These are phyloP conservation scores for Setophaga petechia DNA, from an alignment of 2,113 vertebrate species.

Conservation along the genomic window DNA sequence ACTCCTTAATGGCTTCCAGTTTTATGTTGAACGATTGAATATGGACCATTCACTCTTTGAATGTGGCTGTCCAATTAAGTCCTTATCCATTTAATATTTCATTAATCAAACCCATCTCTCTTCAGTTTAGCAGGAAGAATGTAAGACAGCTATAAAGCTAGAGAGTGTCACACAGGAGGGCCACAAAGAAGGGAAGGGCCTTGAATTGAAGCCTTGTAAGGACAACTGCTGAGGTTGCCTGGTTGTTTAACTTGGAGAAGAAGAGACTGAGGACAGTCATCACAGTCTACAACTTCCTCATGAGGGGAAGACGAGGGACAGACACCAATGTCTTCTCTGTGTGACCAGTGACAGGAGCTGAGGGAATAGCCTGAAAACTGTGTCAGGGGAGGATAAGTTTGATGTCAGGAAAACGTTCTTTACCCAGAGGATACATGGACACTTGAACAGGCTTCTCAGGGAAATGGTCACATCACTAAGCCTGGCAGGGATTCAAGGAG, in stretches of 20 bases:
- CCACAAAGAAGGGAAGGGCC: no score
- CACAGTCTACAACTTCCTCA: neutral
- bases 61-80: neutral
- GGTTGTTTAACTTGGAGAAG: neutral
- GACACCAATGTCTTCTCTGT: neutral
- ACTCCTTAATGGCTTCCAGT: neutral
- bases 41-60: neutral
- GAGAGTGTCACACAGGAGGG: neutral
- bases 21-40: neutral
- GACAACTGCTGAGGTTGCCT: neutral
- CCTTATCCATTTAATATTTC: neutral
- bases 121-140: neutral
- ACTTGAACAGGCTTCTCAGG: neutral
- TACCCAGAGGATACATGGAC: no score
- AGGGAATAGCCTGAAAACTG: neutral
- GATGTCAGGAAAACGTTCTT: neutral
- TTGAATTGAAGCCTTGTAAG: neutral
- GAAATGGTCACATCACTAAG: neutral
- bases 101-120: neutral
- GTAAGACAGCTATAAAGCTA: neutral
- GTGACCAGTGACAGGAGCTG: neutral
- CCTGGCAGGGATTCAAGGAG: neutral
- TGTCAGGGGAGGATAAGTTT: neutral
- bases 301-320: neutral
- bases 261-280: neutral